phyloP scores from a whole-genome alignment of 1,140 invertebrate species.

The Lordiphosa mommai region DNA sequence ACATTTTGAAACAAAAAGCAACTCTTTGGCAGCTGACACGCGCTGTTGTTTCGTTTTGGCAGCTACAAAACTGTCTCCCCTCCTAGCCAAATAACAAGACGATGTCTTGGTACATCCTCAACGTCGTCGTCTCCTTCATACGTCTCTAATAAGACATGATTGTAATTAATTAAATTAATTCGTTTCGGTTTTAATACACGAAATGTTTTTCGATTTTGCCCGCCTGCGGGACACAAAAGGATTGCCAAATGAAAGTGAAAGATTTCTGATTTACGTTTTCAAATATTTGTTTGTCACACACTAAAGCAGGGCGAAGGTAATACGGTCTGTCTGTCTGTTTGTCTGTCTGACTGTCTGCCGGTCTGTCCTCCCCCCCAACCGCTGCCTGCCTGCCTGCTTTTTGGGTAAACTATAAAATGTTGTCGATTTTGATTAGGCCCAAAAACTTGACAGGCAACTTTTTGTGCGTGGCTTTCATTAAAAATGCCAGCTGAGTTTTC shows the following conservation, averaged over 20 bases:
- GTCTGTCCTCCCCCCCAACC: background rate
- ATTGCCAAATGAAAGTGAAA: constrained; percentile 76
- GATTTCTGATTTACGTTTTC: constrained; percentile 76
- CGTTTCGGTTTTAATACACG: constrained; percentile 80
- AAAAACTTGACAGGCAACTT: constrained; percentile 70
- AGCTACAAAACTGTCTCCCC: constrained; percentile 41
- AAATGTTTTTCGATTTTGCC: constrained; percentile 78
- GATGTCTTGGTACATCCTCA: constrained; percentile 13
- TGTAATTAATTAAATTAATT: constrained; percentile 80
- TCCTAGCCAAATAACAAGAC: background rate
- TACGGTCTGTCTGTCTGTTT: constrained; percentile 3
- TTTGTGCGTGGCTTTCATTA: constrained; percentile 67
- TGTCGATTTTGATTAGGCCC: constrained; percentile 75
- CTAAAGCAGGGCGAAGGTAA: background rate
- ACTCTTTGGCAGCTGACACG: constrained; percentile 60
- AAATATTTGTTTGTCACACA: constrained; percentile 77
- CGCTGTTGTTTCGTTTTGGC: constrained; percentile 36
- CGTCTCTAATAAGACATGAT: constrained; percentile 80
- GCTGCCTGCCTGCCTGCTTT: background rate
- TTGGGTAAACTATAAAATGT: constrained; percentile 68
- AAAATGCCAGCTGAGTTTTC: constrained; percentile 65
- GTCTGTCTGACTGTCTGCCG: constrained; percentile 3
- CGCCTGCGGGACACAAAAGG: constrained; percentile 55
- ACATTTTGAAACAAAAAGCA: constrained; percentile 59
- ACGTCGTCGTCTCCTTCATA: constrained; percentile 50